A percentile compares a stretch with the other conserved stretches of the same genome.
phyloP scores from a whole-genome alignment of 2,888 invertebrate genomes.

The Oligia latruncula region DNA sequence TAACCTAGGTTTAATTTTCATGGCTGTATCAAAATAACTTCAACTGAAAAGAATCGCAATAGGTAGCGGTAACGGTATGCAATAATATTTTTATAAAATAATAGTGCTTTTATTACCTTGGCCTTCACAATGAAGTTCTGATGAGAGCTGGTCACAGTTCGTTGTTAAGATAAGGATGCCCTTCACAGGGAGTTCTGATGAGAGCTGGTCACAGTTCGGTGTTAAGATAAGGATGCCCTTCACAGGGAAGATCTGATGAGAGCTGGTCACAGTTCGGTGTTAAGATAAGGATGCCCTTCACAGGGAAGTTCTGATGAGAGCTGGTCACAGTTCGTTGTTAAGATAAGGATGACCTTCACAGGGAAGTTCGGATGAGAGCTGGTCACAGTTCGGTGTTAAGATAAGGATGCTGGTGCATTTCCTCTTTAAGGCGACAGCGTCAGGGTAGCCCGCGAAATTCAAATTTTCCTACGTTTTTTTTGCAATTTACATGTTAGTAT shows the following conservation, averaged over 20 bases:
- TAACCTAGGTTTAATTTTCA: slow-evolving; percentile 1
- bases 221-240: background rate
- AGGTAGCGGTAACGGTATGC: background rate
- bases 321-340: background rate
- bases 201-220: background rate
- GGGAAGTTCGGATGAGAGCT: too few species aligned
- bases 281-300: background rate
- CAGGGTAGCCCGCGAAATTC: background rate
- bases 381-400: background rate
- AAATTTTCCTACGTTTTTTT: background rate
- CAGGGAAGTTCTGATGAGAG: too few species aligned
- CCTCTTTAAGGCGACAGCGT: background rate
- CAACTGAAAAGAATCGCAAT: slow-evolving; percentile 26
- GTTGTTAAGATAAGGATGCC: background rate
- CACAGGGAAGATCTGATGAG: too few species aligned
- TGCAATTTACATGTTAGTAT: too few species aligned
- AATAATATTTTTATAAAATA: slow-evolving; percentile 3
- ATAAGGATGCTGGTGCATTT: background rate
- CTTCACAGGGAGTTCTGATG: background rate
- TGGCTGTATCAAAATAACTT: slow-evolving; percentile 16
- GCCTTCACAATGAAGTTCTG: background rate
- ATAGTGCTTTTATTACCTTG: background rate
- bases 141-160: too few species aligned
- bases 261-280: too few species aligned
- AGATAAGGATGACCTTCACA: background rate